phyloP scores from a whole-genome alignment of 2,797 vertebrate genomes.

The Danio choprae region DNA sequence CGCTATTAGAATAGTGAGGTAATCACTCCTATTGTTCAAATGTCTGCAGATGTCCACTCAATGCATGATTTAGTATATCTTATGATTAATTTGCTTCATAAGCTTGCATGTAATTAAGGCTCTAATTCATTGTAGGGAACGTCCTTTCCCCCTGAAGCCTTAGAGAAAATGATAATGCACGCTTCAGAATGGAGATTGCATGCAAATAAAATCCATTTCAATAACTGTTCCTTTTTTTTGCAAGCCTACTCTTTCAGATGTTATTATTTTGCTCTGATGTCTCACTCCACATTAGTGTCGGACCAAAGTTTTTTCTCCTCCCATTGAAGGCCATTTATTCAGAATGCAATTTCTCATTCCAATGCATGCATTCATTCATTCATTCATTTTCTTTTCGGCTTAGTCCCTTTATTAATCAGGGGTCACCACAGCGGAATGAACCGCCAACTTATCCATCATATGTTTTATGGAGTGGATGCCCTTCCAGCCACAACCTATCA shows the following conservation, averaged over 20 bases:
- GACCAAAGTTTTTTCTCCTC: conserved; percentile 2
- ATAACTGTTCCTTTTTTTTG: conserved; percentile 1
- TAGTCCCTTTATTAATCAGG: no score
- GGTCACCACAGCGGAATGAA: no score
- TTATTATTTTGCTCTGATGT: conserved; percentile 38
- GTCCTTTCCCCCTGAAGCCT: conserved; percentile 57
- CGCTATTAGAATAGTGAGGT: conserved; percentile 60
- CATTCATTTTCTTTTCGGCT: no score
- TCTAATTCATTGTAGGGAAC: conserved; percentile 70
- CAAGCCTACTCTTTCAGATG: conserved; percentile 6
- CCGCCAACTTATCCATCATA: no score
- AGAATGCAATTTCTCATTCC: not conserved
- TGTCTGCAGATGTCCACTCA: conserved; percentile 51
- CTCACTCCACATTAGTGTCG: conserved; percentile 17
- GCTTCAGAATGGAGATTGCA: conserved; percentile 48
- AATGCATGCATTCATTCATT: no score
- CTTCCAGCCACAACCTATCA: no score
- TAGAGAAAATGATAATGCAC: conserved; percentile 66
- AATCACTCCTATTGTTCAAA: conserved; percentile 65
- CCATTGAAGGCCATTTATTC: not conserved
- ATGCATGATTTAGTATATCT: conserved; percentile 9
- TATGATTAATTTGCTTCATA: conserved; percentile 73
- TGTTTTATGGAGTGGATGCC: no score
- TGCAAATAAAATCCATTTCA: conserved; percentile 51
- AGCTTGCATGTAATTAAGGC: conserved; percentile 70